Percentiles rank a stretch among this genome's conserved stretches.
phyloP scores from a whole-genome alignment of 1,140 invertebrate species.

The Cotesia vestalis region DNA sequence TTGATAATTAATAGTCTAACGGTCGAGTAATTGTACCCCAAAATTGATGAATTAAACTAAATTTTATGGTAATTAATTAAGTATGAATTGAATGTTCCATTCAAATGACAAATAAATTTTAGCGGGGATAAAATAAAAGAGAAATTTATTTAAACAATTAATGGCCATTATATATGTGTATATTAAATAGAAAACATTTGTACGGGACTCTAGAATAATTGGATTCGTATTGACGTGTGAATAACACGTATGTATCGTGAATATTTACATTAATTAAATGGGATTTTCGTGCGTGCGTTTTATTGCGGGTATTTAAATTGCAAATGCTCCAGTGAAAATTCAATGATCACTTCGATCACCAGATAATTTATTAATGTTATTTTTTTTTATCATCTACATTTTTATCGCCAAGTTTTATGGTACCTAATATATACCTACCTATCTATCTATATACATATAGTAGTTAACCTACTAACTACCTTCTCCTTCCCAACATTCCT shows the following conservation, averaged over 20 bases:
- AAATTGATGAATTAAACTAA: no score
- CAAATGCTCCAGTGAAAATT: slow-evolving; percentile 1
- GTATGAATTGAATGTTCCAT: not conserved
- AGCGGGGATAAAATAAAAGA: no score
- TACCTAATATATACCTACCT: no score
- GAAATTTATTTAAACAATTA: no score
- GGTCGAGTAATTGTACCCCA: not conserved
- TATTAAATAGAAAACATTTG: slow-evolving; percentile 1
- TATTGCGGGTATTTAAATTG: slow-evolving; percentile 9
- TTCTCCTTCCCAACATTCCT: no score
- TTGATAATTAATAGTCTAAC: not conserved
- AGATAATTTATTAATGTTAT: not conserved
- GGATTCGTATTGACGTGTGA: slow-evolving; percentile 24
- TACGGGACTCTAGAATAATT: slow-evolving; percentile 13
- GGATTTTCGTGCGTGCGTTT: not conserved
- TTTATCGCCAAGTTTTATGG: not conserved
- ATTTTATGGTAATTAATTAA: no score
- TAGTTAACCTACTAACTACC: no score
- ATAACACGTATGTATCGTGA: slow-evolving; percentile 24
- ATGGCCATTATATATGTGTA: no score
- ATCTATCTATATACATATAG: no score
- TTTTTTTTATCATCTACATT: not conserved
- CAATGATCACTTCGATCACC: not conserved
- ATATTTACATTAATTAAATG: slow-evolving; percentile 40
- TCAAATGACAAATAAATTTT: not conserved